Conservation (phyloP, 2,888 invertebrate genomes). For the Eubasilissa splendida region DNA sequence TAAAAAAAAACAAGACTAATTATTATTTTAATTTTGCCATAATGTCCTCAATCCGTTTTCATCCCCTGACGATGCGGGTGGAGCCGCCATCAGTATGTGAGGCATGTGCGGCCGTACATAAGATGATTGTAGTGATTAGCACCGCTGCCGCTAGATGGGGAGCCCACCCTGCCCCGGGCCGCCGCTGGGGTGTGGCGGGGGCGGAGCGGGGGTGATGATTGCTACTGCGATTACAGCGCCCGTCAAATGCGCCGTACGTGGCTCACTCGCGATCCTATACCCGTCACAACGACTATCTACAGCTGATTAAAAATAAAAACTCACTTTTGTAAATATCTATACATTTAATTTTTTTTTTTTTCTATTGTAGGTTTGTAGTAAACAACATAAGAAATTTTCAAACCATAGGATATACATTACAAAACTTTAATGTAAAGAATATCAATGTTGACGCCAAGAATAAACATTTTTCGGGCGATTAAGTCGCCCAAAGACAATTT, state of each 20-base stretch:
- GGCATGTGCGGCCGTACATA: conserved; percentile 55
- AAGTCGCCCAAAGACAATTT: too few species aligned
- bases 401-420: too few species aligned
- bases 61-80: neutral
- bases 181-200: neutral
- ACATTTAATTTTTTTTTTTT: neutral
- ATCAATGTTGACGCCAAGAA: too few species aligned
- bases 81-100: conserved; percentile 54
- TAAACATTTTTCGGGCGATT: too few species aligned
- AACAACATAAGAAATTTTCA: too few species aligned
- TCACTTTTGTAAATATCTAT: neutral
- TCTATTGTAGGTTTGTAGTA: too few species aligned
- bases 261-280: conserved; percentile 32
- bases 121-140: conserved; percentile 58
- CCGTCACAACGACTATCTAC: neutral
- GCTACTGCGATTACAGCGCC: conserved; percentile 55
- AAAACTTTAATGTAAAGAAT: too few species aligned
- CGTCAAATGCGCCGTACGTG: conserved; percentile 46
- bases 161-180: neutral
- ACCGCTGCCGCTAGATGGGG: conserved; percentile 39
- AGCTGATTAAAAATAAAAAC: neutral
- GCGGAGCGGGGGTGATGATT: conserved; percentile 40
- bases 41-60: too few species aligned
- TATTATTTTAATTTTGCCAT: too few species aligned
- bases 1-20: too few species aligned